Conservation (phyloP, 2,888 invertebrate genomes). For the Lingula anatina region DNA sequence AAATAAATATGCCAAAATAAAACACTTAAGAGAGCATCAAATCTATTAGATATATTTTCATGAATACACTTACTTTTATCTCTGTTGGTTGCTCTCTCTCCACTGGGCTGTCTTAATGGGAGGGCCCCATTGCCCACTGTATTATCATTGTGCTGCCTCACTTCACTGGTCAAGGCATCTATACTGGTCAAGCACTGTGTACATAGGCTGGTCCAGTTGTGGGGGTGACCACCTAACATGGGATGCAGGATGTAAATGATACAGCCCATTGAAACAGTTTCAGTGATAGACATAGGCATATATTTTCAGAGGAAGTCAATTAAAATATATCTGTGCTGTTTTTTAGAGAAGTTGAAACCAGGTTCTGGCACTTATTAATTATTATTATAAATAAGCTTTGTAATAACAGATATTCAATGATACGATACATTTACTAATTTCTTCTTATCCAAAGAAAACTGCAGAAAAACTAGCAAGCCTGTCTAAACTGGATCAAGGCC, state of each 20-base stretch:
- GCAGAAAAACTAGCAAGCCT: neutral
- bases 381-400: too few species aligned
- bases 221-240: slow-evolving; percentile 68
- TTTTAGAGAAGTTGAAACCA: neutral
- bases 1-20: too few species aligned
- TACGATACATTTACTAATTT: neutral
- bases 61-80: too few species aligned
- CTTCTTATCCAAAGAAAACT: neutral
- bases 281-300: neutral
- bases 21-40: too few species aligned
- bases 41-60: too few species aligned
- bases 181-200: slow-evolving; percentile 63
- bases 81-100: neutral
- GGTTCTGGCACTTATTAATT: too few species aligned
- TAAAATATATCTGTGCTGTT: neutral
- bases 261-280: too few species aligned
- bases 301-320: neutral
- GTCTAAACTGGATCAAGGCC: too few species aligned
- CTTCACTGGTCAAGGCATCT: slow-evolving; percentile 59
- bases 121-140: slow-evolving; percentile 26
- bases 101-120: slow-evolving; percentile 8
- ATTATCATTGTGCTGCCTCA: slow-evolving; percentile 35
- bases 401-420: neutral
- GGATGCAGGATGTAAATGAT: neutral
- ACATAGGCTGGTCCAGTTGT: slow-evolving; percentile 74